Evolutionary conservation across 2,888 invertebrate genomes (phyloP).

Genomic region (Incurvaria masculella): DNA sequence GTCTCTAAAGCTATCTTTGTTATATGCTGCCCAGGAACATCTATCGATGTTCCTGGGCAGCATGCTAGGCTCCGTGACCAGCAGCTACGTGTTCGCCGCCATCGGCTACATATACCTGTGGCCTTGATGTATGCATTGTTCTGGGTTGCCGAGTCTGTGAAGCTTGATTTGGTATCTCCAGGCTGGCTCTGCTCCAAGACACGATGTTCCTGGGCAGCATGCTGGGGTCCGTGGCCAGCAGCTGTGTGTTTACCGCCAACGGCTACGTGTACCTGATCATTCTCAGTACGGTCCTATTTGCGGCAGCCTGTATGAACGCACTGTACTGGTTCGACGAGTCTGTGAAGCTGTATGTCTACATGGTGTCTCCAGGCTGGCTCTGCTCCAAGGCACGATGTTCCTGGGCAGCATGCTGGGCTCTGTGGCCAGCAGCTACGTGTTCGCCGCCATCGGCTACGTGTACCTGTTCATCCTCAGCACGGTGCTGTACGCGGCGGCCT

Average conservation of each 20-base stretch:
- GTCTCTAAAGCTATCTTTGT: too few relatives aligned
- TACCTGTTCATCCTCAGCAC: constrained; percentile 8
- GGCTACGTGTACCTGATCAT: constrained; percentile 9
- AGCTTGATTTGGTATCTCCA: too few relatives aligned
- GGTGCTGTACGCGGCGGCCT: constrained; percentile 6
- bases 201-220: constrained; percentile 9
- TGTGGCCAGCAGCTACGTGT: constrained; percentile 9
- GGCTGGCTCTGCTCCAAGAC: constrained; percentile 12
- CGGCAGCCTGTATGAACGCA: too few relatives aligned
- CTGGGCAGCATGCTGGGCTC: constrained; percentile 10
- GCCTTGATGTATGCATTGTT: too few relatives aligned
- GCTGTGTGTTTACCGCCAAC: constrained; percentile 10
- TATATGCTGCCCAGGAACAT: too few relatives aligned
- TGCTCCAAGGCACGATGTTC: constrained; percentile 11
- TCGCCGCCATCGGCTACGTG: constrained; percentile 10
- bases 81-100: constrained; percentile 10
- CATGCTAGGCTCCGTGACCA: constrained; percentile 9
- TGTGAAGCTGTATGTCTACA: too few relatives aligned
- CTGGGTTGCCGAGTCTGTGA: too few relatives aligned
- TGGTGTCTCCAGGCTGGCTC: constrained; percentile 11
- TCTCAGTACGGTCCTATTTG: constrained; percentile 7
- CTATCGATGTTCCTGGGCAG: constrained; percentile 10
- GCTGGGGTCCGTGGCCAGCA: constrained; percentile 9
- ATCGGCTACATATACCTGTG: constrained; percentile 10
- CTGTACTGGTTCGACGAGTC: too few relatives aligned